phyloP scores from a whole-genome alignment of 2,888 invertebrate genomes.

The Phytoseiulus persimilis region DNA sequence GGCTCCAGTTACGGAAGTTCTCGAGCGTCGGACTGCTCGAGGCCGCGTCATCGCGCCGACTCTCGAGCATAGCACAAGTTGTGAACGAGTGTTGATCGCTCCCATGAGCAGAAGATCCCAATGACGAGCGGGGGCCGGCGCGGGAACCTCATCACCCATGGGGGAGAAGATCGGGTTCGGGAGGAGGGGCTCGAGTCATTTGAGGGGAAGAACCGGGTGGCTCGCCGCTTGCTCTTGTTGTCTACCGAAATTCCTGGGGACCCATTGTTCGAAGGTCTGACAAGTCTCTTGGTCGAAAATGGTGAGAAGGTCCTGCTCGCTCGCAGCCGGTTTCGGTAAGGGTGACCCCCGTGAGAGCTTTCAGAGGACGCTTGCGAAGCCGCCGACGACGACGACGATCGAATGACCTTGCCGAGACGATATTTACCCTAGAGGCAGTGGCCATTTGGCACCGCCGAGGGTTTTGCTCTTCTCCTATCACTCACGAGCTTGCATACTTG shows the following conservation, averaged over 20 bases:
- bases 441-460: not conserved
- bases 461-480: not conserved
- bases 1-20: too few species aligned
- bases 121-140: too few species aligned
- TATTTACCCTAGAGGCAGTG: not conserved
- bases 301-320: not conserved
- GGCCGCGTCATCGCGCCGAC: too few species aligned
- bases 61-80: too few species aligned
- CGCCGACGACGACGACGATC: not conserved
- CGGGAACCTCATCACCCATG: too few species aligned
- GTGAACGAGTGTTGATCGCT: too few species aligned
- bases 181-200: not conserved
- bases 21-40: too few species aligned
- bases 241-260: not conserved
- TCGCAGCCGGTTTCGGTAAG: not conserved
- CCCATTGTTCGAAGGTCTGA: conserved; percentile 5
- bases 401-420: not conserved
- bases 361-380: not conserved
- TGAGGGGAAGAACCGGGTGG: not conserved
- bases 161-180: too few species aligned
- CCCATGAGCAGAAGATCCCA: too few species aligned
- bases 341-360: not conserved
- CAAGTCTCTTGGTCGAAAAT: not conserved
- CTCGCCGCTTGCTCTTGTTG: not conserved
- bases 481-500: not conserved